Evolutionary conservation across 2,797 vertebrate species (phyloP).

Genomic region (Mustela erminea): DNA sequence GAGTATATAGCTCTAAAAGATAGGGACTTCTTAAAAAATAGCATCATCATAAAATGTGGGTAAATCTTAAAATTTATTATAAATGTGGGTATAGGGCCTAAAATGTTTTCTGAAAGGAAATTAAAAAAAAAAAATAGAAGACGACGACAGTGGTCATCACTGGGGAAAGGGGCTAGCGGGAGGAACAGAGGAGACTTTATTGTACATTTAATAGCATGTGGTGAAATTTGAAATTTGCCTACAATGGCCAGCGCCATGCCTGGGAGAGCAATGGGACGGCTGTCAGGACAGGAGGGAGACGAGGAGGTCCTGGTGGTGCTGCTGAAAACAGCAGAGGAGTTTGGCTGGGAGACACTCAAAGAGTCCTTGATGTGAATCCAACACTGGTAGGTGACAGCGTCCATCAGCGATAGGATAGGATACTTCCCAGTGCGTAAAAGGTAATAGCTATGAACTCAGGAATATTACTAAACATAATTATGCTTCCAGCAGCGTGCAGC

Average conservation of each 20-base stretch:
- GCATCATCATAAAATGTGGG: not conserved
- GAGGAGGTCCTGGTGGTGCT: fast-evolving
- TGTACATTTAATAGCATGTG: not conserved
- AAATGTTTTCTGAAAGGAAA: conserved; percentile 9
- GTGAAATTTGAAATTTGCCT: not conserved
- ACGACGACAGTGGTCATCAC: not conserved
- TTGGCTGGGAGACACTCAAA: not conserved
- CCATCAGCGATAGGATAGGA: not conserved
- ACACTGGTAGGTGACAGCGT: not conserved
- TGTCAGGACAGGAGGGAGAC: not conserved
- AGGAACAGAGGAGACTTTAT: not conserved
- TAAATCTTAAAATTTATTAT: not conserved
- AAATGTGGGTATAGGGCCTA: not conserved
- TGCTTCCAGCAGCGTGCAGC: not conserved
- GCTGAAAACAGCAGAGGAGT: not conserved
- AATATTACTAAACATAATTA: conserved; percentile 30
- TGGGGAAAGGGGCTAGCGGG: not conserved
- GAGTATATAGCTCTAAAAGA: not conserved
- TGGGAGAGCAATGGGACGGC: not conserved
- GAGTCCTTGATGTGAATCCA: not conserved
- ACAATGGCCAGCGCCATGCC: fast-evolving
- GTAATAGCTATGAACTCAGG: not conserved
- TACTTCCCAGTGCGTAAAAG: conserved; percentile 15
- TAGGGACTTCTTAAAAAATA: not conserved
- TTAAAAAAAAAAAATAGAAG: not conserved